Percentiles rank a stretch among this genome's conserved stretches.
phyloP scores from a whole-genome alignment of 2,113 vertebrate species.

The Microcebus jonahi region DNA sequence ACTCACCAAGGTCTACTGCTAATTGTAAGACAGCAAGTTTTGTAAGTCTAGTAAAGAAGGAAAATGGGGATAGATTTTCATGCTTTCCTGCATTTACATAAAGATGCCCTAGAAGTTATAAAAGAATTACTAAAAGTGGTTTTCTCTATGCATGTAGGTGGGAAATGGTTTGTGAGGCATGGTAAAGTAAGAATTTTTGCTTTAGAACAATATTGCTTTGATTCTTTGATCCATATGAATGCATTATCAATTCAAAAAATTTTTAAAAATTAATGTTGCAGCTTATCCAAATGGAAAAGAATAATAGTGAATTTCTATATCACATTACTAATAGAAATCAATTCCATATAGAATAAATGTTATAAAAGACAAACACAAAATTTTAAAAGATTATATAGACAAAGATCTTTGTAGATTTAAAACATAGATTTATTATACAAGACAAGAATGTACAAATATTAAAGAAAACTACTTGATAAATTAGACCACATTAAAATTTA shows the following conservation, averaged over 20 bases:
- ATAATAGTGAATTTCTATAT: background rate
- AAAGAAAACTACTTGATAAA: background rate
- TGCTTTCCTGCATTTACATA: background rate
- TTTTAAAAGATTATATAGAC: background rate
- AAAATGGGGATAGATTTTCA: background rate
- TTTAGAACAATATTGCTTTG: background rate
- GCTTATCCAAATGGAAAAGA: background rate
- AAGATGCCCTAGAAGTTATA: background rate
- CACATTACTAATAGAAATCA: background rate
- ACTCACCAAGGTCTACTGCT: background rate
- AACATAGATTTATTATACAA: background rate
- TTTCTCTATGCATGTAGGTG: background rate
- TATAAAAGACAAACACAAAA: background rate
- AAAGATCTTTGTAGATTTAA: background rate
- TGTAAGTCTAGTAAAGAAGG: background rate
- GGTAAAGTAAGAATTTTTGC: background rate
- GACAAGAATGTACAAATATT: background rate
- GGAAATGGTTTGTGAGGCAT: background rate
- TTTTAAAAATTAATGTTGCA: background rate
- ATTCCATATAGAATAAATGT: background rate
- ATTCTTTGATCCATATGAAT: background rate
- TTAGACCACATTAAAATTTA: background rate
- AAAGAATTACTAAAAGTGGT: background rate
- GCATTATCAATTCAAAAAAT: background rate
- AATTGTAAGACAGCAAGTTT: background rate